Evolutionary conservation across 2,888 invertebrate genomes (phyloP), one percentile per base, ranked within the genome.

Genomic region (Habroteleia sp.): DNA sequence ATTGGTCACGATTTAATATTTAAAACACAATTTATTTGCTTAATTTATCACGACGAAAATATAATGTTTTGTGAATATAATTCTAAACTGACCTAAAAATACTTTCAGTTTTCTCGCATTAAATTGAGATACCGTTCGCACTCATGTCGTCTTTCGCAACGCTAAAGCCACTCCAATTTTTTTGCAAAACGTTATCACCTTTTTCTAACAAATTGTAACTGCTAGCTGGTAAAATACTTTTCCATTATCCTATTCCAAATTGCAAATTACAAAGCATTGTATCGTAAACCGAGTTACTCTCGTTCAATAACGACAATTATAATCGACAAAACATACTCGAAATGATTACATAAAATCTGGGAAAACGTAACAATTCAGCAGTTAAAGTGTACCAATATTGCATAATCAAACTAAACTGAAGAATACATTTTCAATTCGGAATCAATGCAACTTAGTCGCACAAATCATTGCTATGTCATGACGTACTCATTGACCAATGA

Each of bases 221-320:
- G 33, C 23, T n/a, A n/a, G 8, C 23, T 23, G 44, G 35, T 44
- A 25, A n/a, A 33, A 60, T 60, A 44, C 29, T 14, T 33, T 13
- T 14, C 23, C 16, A 58, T 58, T 58, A 33, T 29, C 8, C 33
- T 33, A 23, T 6, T 16, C 37, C 39, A 46, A 62, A 62, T 50
- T 17, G 41, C 46, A 60, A 62, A 63, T 63, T 41, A 20, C n/a
- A 42, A 8, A 7, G 35, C 33, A 23, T 63, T 41, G 50, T 48
- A 33, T 16, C 63, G 39, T 48, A 63, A 62, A 48, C 25, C 37
- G 46, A 7, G 35, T 14, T 60, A 60, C 44, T 37, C 35, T 27
- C 31, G 7, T 62, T 62, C 39, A 62, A 48, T 62, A 48, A 31
- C 48, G 29, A 48, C 63, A 63, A 63, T 63, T 50, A 50, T 27